phyloP scores from a whole-genome alignment of 2,113 vertebrate genomes.

The Fregetta grallaria region DNA sequence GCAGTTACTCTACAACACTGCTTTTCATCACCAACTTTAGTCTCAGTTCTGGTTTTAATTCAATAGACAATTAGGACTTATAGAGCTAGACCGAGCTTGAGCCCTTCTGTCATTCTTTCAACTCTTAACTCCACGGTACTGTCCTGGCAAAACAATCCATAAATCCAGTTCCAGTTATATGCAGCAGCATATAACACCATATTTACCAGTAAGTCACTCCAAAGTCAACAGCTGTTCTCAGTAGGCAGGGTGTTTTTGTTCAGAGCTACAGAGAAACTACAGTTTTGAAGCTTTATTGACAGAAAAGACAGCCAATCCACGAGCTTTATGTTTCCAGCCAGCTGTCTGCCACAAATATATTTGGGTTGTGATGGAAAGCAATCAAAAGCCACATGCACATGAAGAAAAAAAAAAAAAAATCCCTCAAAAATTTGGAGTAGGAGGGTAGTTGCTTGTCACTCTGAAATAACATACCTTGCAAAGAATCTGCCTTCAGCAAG shows the following conservation, averaged over 20 bases:
- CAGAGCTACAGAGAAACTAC: neutral
- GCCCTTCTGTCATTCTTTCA: neutral
- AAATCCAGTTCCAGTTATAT: neutral
- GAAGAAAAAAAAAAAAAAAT: neutral
- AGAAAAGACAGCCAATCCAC: neutral
- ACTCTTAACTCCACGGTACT: neutral
- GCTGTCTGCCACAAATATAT: neutral
- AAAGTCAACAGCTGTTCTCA: neutral
- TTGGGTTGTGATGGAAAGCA: neutral
- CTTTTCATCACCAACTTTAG: neutral
- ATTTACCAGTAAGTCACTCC: neutral
- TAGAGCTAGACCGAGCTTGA: neutral
- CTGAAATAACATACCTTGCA: neutral
- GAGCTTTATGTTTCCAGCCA: neutral
- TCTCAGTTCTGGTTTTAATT: conserved; percentile 1
- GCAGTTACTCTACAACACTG: neutral
- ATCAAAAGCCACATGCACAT: neutral
- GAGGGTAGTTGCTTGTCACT: neutral
- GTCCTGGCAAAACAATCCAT: neutral
- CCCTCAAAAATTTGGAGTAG: neutral
- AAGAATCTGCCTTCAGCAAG: neutral
- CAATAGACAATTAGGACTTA: neutral
- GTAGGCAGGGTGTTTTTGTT: neutral
- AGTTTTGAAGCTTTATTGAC: neutral
- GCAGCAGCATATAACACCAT: neutral